phyloP scores from a whole-genome alignment of 2,888 invertebrate genomes.

The Callyntrura sp. region DNA sequence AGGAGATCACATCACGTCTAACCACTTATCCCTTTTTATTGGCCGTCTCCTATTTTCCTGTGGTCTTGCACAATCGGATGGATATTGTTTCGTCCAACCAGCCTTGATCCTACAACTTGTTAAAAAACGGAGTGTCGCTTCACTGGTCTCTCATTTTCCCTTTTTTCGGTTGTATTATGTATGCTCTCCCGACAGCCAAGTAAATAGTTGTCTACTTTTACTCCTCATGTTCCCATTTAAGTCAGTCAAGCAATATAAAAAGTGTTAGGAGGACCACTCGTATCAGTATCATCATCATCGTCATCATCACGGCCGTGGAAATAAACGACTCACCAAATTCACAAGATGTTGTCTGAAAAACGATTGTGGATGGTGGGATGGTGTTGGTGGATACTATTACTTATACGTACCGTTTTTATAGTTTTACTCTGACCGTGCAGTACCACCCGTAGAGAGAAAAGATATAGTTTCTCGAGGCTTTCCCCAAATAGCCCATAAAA shows the following conservation, averaged over 20 bases:
- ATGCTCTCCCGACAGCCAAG: constrained; percentile 16
- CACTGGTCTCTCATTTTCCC: no score
- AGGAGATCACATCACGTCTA: constrained; percentile 48
- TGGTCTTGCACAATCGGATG: not conserved
- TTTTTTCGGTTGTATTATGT: constrained; percentile 12
- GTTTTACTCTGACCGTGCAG: not conserved
- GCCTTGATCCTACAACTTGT: constrained; percentile 9
- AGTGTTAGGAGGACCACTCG: not conserved
- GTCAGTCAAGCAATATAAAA: constrained; percentile 29
- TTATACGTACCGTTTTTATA: not conserved
- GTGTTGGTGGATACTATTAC: not conserved
- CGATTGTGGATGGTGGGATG: not conserved
- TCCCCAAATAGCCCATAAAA: constrained; percentile 71
- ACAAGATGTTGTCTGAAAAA: constrained; percentile 49
- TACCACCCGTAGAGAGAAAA: constrained; percentile 23
- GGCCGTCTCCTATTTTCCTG: not conserved
- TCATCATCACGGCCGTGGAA: constrained; percentile 36
- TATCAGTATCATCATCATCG: not conserved
- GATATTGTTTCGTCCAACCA: not conserved
- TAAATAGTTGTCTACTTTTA: constrained; percentile 15
- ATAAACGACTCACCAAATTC: constrained; percentile 69
- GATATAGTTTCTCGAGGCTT: constrained; percentile 13
- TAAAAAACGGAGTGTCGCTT: not conserved
- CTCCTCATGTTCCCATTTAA: constrained; percentile 6
- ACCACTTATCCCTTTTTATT: constrained; percentile 43